Evolutionary conservation across 2,113 vertebrate species (phyloP).

Genomic region (Misgurnus mizolepis): DNA sequence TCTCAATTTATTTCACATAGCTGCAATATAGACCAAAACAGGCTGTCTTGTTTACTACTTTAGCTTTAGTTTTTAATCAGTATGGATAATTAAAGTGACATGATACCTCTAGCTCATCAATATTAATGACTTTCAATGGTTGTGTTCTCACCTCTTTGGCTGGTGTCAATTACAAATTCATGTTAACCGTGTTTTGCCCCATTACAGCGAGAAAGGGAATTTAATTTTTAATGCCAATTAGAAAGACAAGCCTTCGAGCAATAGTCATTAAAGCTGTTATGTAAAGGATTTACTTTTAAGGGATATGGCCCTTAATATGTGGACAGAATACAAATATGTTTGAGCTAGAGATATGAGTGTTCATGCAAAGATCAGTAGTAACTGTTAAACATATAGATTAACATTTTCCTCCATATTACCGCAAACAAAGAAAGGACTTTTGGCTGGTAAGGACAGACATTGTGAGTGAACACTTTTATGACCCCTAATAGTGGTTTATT

Average conservation of each 20-base stretch:
- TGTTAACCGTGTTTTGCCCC: constrained; percentile 37
- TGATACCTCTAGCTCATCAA: constrained; percentile 33
- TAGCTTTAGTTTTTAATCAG: constrained; percentile 38
- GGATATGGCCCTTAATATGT: background rate
- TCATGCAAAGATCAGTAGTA: background rate
- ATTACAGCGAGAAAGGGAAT: constrained; percentile 28
- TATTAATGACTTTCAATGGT: constrained; percentile 57
- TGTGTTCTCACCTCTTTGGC: constrained; percentile 43
- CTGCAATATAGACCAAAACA: background rate
- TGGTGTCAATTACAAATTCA: constrained; percentile 46
- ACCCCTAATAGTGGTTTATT: too few species aligned
- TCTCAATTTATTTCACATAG: background rate
- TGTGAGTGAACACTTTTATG: too few species aligned
- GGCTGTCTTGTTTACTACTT: background rate
- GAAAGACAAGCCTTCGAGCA: constrained; percentile 32
- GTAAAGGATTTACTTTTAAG: constrained; percentile 28
- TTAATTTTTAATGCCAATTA: constrained; percentile 53
- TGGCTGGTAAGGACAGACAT: too few species aligned
- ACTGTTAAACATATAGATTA: too few species aligned
- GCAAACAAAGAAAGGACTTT: too few species aligned
- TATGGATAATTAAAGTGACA: constrained; percentile 48
- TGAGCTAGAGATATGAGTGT: background rate
- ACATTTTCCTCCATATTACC: too few species aligned
- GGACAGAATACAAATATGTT: background rate
- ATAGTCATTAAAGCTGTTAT: constrained; percentile 33